phyloP scores from a whole-genome alignment of 2,113 vertebrate species.

The Patagioenas fasciata region DNA sequence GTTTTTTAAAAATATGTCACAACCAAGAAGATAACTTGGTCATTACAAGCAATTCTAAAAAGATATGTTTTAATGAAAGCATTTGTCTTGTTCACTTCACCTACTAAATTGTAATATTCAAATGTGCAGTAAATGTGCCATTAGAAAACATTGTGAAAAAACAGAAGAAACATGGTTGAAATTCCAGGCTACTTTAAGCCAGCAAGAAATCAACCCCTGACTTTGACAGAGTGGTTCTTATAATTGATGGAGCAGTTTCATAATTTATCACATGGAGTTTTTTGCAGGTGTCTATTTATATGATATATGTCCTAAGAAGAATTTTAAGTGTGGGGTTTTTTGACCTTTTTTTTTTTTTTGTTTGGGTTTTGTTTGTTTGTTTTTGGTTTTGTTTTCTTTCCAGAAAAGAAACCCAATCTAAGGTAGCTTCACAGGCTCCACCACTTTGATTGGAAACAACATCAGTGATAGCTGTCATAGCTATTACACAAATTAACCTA shows the following conservation, averaged over 20 bases:
- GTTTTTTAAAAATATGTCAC: slow-evolving; percentile 65
- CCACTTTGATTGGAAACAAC: background rate
- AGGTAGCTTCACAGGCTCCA: background rate
- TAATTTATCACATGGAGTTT: background rate
- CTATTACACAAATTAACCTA: background rate
- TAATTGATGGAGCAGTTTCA: background rate
- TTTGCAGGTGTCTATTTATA: background rate
- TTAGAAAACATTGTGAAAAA: background rate
- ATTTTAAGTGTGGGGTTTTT: background rate
- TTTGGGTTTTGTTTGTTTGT: too few relatives aligned
- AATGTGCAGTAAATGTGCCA: background rate
- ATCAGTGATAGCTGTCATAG: background rate
- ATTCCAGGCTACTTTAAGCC: background rate
- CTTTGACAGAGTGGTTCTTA: background rate
- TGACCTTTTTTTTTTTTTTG: background rate
- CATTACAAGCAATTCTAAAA: background rate
- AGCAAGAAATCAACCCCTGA: background rate
- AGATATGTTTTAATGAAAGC: background rate
- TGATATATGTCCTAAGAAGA: background rate
- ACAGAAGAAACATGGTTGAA: background rate
- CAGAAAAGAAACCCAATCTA: background rate
- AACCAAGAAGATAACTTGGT: slow-evolving; percentile 32
- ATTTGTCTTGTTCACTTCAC: background rate
- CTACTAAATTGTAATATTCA: background rate
- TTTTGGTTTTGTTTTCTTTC: background rate